Percentiles rank a stretch among this genome's conserved stretches.
These are phyloP conservation scores for Phorcus lineatus DNA, from an alignment of 2,888 invertebrate species.

Conservation along the genomic window DNA sequence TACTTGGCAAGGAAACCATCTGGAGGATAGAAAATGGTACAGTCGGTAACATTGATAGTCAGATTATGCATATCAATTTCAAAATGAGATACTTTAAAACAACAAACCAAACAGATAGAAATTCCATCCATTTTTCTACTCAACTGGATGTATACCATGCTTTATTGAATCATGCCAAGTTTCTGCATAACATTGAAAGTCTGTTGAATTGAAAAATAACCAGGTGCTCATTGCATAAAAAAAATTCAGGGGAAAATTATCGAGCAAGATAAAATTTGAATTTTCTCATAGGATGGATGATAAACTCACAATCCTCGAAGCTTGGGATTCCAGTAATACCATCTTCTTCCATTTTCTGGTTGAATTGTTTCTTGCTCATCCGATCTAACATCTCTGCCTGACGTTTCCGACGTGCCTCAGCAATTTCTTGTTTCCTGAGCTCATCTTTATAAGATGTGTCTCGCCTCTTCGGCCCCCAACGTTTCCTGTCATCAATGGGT, in stretches of 20 bases:
- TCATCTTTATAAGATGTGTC: slow-evolving; percentile 59
- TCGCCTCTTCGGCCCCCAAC: slow-evolving; percentile 33
- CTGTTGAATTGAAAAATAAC: not conserved
- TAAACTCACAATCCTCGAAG: slow-evolving; percentile 39
- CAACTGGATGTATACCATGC: no score
- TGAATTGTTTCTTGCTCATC: slow-evolving; percentile 8
- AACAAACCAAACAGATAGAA: no score
- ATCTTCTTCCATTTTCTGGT: not conserved
- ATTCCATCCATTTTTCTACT: no score
- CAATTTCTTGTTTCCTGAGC: slow-evolving; percentile 50
- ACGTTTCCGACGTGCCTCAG: slow-evolving; percentile 56
- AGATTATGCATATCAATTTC: no score
- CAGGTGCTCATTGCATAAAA: no score
- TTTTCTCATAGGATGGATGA: not conserved
- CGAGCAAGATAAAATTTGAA: no score
- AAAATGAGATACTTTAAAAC: no score
- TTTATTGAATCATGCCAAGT: not conserved
- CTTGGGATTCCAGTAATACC: not conserved
- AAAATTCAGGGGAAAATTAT: no score
- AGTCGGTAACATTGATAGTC: no score
- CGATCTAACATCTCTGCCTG: slow-evolving; percentile 57
- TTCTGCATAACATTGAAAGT: not conserved
- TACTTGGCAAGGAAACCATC: slow-evolving; percentile 71
- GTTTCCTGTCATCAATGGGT: slow-evolving; percentile 29
- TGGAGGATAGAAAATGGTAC: slow-evolving; percentile 33